Evolutionary conservation across 2,113 vertebrate species (phyloP).

Genomic region (Silurus glanis): DNA sequence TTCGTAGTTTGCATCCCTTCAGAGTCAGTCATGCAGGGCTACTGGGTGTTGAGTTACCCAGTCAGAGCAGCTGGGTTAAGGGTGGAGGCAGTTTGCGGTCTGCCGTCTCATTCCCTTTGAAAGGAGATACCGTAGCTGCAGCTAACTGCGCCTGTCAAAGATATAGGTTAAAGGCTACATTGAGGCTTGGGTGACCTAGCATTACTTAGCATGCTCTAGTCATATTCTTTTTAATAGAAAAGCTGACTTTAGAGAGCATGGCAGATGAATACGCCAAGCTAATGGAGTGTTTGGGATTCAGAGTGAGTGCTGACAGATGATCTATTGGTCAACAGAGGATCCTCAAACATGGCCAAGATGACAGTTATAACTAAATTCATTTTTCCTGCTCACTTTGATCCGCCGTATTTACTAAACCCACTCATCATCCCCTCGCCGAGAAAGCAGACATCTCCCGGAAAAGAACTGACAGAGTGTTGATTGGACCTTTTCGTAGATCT

Average conservation of each 20-base stretch:
- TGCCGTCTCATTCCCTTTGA: constrained; percentile 36
- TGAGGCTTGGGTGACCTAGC: not conserved
- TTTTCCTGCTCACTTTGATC: constrained; percentile 14
- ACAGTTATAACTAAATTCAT: constrained; percentile 27
- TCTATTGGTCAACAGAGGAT: constrained; percentile 44
- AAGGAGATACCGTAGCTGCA: constrained; percentile 40
- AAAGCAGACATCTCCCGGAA: constrained; percentile 61
- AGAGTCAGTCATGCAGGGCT: constrained; percentile 20
- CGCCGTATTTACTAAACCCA: not conserved
- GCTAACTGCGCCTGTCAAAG: constrained; percentile 16
- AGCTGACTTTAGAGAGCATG: not conserved
- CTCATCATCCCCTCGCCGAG: constrained; percentile 42
- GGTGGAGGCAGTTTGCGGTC: constrained; percentile 36
- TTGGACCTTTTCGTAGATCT: constrained; percentile 67
- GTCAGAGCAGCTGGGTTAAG: constrained; percentile 32
- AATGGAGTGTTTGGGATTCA: constrained; percentile 31
- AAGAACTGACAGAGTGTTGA: constrained; percentile 65
- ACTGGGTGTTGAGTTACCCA: constrained; percentile 47
- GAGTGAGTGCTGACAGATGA: constrained; percentile 36
- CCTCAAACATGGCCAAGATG: constrained; percentile 1
- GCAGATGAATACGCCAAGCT: constrained; percentile 24
- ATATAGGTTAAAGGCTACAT: constrained; percentile 18
- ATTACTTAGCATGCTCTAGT: constrained; percentile 14
- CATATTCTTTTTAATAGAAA: constrained; percentile 32
- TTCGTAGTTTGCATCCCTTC: constrained; percentile 26